Conservation (phyloP, 2,113 vertebrate genomes). For the Salvelinus alpinus region DNA sequence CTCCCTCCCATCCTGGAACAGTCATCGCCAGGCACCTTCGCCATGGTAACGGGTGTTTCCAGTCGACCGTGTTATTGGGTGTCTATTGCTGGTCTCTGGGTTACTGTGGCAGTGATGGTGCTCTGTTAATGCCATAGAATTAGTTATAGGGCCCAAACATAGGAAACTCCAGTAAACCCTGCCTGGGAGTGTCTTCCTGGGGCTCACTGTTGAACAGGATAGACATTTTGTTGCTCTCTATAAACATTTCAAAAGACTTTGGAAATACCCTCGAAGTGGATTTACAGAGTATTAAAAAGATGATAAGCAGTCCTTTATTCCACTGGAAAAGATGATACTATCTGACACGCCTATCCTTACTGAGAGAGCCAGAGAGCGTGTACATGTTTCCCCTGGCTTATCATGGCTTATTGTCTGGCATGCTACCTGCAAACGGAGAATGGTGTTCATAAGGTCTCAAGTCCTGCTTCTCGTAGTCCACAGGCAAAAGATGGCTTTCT, state of each 20-base stretch:
- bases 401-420: constrained; percentile 53
- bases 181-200: constrained; percentile 12
- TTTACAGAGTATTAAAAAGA: constrained; percentile 5
- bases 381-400: constrained; percentile 46
- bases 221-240: not conserved
- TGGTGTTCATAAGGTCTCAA: constrained; percentile 39
- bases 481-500: constrained; percentile 6
- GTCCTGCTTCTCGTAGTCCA: not conserved
- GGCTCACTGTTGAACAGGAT: constrained; percentile 15
- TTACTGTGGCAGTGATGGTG: not conserved
- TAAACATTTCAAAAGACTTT: not conserved
- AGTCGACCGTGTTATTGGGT: too few species aligned
- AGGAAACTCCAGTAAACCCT: constrained; percentile 41
- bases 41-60: not conserved
- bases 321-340: constrained; percentile 43
- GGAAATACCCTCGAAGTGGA: not conserved
- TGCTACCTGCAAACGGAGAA: constrained; percentile 53
- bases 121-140: constrained; percentile 11
- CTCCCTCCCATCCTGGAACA: constrained; percentile 40
- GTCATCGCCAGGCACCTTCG: constrained; percentile 1
- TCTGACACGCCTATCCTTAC: constrained; percentile 52
- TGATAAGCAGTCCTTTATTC: too few species aligned
- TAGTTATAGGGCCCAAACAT: constrained; percentile 28
- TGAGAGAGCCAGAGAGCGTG: constrained; percentile 2
- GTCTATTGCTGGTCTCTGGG: not conserved